Conservation (phyloP, 1,140 invertebrate species). For the Stegodyphus dumicola region DNA sequence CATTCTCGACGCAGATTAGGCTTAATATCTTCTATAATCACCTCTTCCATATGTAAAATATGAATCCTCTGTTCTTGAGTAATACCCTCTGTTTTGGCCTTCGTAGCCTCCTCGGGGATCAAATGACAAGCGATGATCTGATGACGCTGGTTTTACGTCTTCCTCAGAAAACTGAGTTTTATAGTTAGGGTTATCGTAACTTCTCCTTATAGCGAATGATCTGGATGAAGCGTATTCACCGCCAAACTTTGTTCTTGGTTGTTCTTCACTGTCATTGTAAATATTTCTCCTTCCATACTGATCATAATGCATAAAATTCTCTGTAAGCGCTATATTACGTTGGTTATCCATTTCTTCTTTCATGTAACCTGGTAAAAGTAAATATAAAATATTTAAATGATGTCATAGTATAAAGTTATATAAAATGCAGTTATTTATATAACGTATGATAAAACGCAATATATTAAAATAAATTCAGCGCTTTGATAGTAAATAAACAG, state of each 20-base stretch:
- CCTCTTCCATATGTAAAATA: conserved; percentile 45
- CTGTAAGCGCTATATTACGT: background rate
- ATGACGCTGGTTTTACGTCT: background rate
- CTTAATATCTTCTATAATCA: conserved; percentile 30
- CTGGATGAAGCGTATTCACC: background rate
- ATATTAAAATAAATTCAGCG: no score
- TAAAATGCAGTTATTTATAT: no score
- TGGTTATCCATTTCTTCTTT: conserved; percentile 30
- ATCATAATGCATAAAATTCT: conserved; percentile 9
- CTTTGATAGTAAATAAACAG: no score
- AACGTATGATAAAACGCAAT: no score
- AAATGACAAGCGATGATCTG: background rate
- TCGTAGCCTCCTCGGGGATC: background rate
- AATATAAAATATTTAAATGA: background rate
- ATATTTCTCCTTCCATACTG: conserved; percentile 46
- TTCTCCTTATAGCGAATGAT: conserved; percentile 27
- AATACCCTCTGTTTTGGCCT: background rate
- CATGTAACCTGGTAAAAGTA: conserved; percentile 1
- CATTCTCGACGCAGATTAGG: no score
- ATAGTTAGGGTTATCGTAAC: conserved; percentile 20
- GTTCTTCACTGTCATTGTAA: conserved; percentile 20
- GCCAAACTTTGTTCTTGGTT: background rate
- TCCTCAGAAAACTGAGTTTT: background rate
- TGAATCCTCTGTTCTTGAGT: background rate
- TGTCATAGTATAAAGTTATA: no score